Base-by-base conservation (phyloP, 1,140 invertebrate species). In the Araneus ventricosus region DNA sequence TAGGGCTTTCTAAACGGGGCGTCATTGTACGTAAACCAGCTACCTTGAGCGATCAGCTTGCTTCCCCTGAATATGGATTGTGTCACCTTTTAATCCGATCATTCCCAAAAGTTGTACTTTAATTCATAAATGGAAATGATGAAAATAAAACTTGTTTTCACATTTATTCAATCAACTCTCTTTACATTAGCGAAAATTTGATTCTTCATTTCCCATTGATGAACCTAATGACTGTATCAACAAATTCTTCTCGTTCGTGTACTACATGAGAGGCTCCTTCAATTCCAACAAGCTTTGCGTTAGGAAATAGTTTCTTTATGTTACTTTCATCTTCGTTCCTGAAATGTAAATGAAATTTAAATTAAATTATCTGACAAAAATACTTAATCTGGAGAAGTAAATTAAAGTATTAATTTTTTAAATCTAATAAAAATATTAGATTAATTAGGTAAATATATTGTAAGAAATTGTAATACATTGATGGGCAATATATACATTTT, bases 201-300 rank as follows among this genome's bases (percentile, higher is more conserved):
- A 34, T 67, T 0, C 22, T 75, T 34, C 30, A 75, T 34, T 20
- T 22, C 37, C 6, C n/a, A 37, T 86, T 89, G 8, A 89, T 75
- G 41, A 89, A 89, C 30, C 30, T 75, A n/a, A 89, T 79, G 24
- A 52, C 70, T 79, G 27, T 67, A 34, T 89, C 88, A 10, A 30
- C 14, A 30, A 79, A 89, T 34, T 89, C 70, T 5, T 30, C 52
- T 6, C 39, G 52, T 37, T 1, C 41, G 14, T 82, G 70, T 2
- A 90, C 30, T 5, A 82, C 6, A 24, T 90, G 89, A 10, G 52
- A 75, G 34, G 89, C 89, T 61, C 89, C 89, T 45, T 80, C 57
- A 27, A 90, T 52, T 90, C 39, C 39, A 34, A 90, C 79, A 34
- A 90, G 34, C 24, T 90, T 61, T 34, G 89, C 89, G 6, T 82